phyloP scores from a whole-genome alignment of 2,888 invertebrate genomes.

The Himalopsyche kuldschensis region DNA sequence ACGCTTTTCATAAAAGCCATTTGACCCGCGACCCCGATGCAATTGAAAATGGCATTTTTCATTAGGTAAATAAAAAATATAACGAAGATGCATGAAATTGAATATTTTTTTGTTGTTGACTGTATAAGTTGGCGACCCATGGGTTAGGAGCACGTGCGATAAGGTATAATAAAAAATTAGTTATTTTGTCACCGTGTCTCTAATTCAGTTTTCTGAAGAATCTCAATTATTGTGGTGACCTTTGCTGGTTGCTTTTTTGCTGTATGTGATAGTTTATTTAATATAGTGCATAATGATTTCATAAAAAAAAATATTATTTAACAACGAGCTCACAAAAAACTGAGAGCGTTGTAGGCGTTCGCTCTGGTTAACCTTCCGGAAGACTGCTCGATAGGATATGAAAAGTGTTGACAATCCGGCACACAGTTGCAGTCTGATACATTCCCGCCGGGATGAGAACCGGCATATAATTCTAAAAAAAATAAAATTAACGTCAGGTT shows the following conservation, averaged over 20 bases:
- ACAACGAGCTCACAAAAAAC: constrained; percentile 55
- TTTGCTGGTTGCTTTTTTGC: too few relatives aligned
- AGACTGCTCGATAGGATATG: constrained; percentile 67
- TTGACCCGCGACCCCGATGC: too few relatives aligned
- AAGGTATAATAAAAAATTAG: too few relatives aligned
- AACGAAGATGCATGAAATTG: too few relatives aligned
- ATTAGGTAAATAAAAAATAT: too few relatives aligned
- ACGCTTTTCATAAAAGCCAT: too few relatives aligned
- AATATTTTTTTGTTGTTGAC: too few relatives aligned
- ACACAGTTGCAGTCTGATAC: constrained; percentile 55
- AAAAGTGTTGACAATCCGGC: constrained; percentile 65
- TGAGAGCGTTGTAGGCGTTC: constrained; percentile 50
- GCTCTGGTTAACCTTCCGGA: constrained; percentile 57
- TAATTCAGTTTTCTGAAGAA: background rate
- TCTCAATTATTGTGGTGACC: background rate
- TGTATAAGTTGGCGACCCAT: too few relatives aligned
- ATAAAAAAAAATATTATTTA: background rate
- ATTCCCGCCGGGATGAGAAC: constrained; percentile 47
- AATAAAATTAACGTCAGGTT: background rate
- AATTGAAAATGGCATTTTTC: too few relatives aligned
- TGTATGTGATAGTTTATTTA: too few relatives aligned
- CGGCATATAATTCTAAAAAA: constrained; percentile 42
- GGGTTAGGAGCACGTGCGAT: too few relatives aligned
- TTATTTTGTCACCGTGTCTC: too few relatives aligned
- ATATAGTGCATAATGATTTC: background rate